A percentile compares a stretch with the other conserved stretches of the same genome.
Conservation (phyloP, 1,140 invertebrate genomes). For the Dolichoris vasculosae region DNA sequence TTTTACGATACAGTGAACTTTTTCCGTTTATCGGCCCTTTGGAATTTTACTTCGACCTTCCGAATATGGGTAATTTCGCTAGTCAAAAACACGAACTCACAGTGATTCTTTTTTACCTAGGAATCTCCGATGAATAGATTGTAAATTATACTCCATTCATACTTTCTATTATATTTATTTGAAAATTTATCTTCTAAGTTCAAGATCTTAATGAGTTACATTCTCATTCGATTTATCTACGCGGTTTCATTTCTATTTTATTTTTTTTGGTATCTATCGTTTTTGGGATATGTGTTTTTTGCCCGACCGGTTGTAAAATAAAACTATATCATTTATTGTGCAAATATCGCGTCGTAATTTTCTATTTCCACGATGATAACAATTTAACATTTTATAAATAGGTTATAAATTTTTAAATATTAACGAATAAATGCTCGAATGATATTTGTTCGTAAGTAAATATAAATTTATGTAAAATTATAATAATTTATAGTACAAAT, state of each 20-base stretch:
- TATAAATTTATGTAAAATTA: not conserved
- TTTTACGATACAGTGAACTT: not conserved
- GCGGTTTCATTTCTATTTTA: not conserved
- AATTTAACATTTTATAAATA: not conserved
- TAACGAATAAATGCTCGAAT: not conserved
- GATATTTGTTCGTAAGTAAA: not conserved
- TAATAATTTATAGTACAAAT: too few species aligned
- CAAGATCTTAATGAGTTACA: not conserved
- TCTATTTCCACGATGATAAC: not conserved
- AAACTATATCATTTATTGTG: not conserved
- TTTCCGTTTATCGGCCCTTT: not conserved
- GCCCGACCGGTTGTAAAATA: not conserved
- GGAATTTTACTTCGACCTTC: not conserved
- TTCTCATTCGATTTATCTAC: not conserved
- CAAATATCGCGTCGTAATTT: not conserved
- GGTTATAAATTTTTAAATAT: not conserved
- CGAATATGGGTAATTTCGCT: not conserved
- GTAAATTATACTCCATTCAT: not conserved
- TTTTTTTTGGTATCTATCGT: not conserved
- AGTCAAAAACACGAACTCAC: not conserved
- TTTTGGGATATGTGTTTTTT: not conserved
- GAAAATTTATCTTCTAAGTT: not conserved
- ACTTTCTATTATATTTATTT: constrained; percentile 39
- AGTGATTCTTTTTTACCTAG: not conserved
- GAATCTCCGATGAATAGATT: not conserved